Conservation (phyloP, 1,140 invertebrate species). For the Drosophila littoralis region DNA sequence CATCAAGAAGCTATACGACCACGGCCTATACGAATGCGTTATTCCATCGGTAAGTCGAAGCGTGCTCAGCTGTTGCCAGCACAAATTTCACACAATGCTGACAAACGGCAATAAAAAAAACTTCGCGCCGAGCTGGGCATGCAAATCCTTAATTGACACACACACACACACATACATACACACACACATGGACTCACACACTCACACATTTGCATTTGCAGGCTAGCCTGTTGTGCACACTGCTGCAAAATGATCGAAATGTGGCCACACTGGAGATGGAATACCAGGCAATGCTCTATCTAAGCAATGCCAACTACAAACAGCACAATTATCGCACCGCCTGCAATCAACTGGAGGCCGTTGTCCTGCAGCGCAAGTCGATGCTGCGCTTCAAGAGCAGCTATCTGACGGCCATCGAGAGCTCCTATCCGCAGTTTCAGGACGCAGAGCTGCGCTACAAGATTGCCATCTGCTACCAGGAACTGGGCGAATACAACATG, state of each 20-base stretch:
- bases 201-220: slow-evolving; percentile 21
- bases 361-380: slow-evolving; percentile 55
- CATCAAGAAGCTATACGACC: slow-evolving; percentile 75
- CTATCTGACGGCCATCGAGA: slow-evolving; percentile 63
- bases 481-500: slow-evolving; percentile 87
- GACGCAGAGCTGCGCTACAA: slow-evolving; percentile 90
- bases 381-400: slow-evolving; percentile 64
- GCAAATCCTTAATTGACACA: neutral
- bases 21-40: slow-evolving; percentile 73
- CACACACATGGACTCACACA: neutral
- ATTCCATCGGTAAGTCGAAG: slow-evolving; percentile 61
- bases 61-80: neutral
- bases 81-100: neutral
- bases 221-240: slow-evolving; percentile 68
- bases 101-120: no score
- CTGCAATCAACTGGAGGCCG: slow-evolving; percentile 44
- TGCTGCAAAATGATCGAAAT: slow-evolving; percentile 70
- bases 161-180: neutral
- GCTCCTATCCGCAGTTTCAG: slow-evolving; percentile 84
- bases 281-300: slow-evolving; percentile 69
- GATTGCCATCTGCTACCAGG: slow-evolving; percentile 88
- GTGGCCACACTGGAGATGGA: slow-evolving; percentile 71
- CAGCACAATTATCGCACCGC: slow-evolving; percentile 63
- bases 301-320: slow-evolving; percentile 58
- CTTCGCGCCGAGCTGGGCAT: neutral